Evolutionary conservation across 2,797 vertebrate genomes (phyloP).

Genomic region (Lithobates sylvaticus): DNA sequence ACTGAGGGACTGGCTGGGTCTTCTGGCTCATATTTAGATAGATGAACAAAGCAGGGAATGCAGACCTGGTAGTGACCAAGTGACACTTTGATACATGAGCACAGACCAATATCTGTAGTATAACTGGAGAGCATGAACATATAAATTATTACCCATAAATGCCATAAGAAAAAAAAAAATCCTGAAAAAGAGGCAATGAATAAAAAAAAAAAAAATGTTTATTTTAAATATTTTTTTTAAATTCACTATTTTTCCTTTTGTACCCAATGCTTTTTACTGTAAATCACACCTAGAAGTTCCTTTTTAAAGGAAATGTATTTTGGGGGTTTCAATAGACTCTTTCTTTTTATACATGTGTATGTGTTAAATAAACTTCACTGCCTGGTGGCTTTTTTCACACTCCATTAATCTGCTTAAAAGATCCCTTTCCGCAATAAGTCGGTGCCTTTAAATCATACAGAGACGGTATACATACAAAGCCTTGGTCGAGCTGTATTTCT

Average conservation of each 20-base stretch:
- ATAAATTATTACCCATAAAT: conserved; percentile 69
- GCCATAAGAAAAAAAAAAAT: conserved; percentile 39
- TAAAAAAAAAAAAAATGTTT: conserved; percentile 37
- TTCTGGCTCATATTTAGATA: conserved; percentile 85
- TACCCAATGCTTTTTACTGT: conserved; percentile 43
- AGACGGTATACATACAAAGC: conserved; percentile 40
- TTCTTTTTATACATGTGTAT: conserved; percentile 45
- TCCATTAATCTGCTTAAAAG: conserved; percentile 30
- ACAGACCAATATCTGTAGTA: conserved; percentile 74
- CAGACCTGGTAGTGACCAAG: conserved; percentile 83
- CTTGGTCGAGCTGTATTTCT: conserved; percentile 28
- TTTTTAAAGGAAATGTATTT: conserved; percentile 57
- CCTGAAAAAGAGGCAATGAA: conserved; percentile 18
- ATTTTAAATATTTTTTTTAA: conserved; percentile 26
- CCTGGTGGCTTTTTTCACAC: conserved; percentile 60
- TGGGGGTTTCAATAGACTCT: conserved; percentile 40
- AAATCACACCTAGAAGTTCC: conserved; percentile 38
- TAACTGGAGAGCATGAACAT: conserved; percentile 62
- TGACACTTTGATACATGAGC: conserved; percentile 78
- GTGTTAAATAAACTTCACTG: conserved; percentile 56
- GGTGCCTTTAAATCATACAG: conserved; percentile 65
- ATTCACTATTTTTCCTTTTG: conserved; percentile 45
- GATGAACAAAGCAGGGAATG: conserved; percentile 81
- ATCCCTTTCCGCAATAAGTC: neutral
- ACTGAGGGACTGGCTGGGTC: conserved; percentile 72